Evolutionary conservation across 2,797 vertebrate species (phyloP).

Genomic region (Corythornis leucogaster): DNA sequence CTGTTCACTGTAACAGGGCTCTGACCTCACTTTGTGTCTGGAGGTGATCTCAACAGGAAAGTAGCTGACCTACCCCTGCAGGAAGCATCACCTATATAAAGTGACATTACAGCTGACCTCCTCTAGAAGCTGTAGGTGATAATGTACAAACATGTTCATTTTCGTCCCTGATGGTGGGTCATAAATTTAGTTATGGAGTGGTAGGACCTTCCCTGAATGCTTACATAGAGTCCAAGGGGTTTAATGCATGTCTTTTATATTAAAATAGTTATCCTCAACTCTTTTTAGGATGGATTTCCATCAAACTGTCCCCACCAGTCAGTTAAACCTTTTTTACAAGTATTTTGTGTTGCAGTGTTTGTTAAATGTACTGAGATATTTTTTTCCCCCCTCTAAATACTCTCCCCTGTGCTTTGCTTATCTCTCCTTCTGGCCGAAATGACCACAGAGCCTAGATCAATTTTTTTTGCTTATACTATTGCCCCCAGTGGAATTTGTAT

Average conservation of each 20-base stretch:
- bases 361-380: not conserved
- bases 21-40: fast-evolving
- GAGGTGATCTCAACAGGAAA: not conserved
- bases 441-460: not conserved
- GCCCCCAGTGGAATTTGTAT: not conserved
- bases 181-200: not conserved
- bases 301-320: not conserved
- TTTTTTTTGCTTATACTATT: not conserved
- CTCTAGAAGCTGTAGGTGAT: not conserved
- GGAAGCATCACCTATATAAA: fast-evolving
- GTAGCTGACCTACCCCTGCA: not conserved
- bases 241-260: not conserved
- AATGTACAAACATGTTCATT: not conserved
- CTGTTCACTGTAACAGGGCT: not conserved
- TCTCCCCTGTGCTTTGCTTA: not conserved
- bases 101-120: not conserved
- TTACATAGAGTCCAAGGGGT: not conserved
- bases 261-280: not conserved
- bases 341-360: not conserved
- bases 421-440: not conserved
- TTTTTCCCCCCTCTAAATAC: not conserved
- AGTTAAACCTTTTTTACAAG: not conserved
- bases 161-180: not conserved
- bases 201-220: not conserved
- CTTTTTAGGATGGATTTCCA: not conserved